Conservation (phyloP, 2,113 vertebrate species). For the Turnix velox region DNA sequence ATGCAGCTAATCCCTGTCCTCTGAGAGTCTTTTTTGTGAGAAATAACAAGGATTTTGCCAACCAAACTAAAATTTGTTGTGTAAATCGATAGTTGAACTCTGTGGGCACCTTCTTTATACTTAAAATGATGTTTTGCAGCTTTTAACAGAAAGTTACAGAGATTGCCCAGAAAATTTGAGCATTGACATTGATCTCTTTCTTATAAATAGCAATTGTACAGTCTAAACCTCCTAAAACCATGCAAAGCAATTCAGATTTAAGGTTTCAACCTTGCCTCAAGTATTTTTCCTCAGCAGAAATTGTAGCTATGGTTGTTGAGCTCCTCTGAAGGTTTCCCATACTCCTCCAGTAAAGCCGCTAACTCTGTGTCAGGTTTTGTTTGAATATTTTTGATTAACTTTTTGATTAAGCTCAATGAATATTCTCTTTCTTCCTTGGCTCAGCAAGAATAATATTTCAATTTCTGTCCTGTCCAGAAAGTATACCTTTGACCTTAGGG, state of each 20-base stretch:
- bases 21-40: not conserved
- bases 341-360: not conserved
- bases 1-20: not conserved
- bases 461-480: not conserved
- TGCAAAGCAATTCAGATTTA: not conserved
- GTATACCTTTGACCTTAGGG: not conserved
- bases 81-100: not conserved
- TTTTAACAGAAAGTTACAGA: not conserved
- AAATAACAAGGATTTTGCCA: not conserved
- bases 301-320: not conserved
- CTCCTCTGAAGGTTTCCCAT: not conserved
- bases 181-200: not conserved
- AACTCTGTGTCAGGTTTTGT: not conserved
- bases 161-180: not conserved
- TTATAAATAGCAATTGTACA: not conserved
- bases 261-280: not conserved
- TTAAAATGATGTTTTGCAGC: not conserved
- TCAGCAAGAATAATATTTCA: slow-evolving; percentile 20
- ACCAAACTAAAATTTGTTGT: not conserved
- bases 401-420: slow-evolving; percentile 5
- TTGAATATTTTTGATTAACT: not conserved
- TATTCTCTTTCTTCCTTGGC: slow-evolving; percentile 1
- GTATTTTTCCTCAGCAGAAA: not conserved
- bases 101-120: not conserved
- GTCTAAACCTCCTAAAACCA: not conserved